Evolutionary conservation across 1,140 invertebrate genomes (phyloP).

Genomic region (Aphis gossypii): DNA sequence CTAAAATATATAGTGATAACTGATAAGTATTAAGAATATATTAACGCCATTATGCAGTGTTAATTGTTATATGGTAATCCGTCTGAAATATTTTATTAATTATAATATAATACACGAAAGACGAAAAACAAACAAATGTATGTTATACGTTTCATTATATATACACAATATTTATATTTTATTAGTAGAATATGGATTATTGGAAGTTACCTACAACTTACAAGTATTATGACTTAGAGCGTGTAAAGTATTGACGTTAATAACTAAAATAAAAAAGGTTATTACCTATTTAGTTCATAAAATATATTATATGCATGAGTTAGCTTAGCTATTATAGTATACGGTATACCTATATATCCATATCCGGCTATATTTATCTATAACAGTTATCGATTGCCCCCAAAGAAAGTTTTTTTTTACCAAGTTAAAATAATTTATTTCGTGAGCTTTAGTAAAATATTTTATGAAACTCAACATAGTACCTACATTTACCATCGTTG

Average conservation of each 20-base stretch:
- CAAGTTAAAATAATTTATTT: background rate
- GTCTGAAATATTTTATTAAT: too few species aligned
- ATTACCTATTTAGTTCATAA: background rate
- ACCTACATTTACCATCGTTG: background rate
- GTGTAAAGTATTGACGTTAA: slow-evolving; percentile 3
- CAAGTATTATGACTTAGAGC: background rate
- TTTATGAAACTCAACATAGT: background rate
- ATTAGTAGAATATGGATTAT: background rate
- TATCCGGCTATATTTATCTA: background rate
- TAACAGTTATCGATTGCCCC: background rate
- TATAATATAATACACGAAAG: too few species aligned
- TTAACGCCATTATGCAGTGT: background rate
- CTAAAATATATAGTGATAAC: background rate
- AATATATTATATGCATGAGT: background rate
- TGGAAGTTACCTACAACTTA: background rate
- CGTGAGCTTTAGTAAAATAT: background rate
- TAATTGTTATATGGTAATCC: background rate
- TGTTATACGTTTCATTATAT: background rate
- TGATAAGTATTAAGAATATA: background rate
- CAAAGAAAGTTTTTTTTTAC: background rate
- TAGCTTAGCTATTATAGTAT: background rate
- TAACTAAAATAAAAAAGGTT: background rate
- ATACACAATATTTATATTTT: background rate
- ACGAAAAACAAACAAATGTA: background rate
- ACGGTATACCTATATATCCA: background rate